These are phyloP conservation scores for Caiman crocodilus DNA, from an alignment of 2,797 vertebrate species.

Conservation along the genomic window DNA sequence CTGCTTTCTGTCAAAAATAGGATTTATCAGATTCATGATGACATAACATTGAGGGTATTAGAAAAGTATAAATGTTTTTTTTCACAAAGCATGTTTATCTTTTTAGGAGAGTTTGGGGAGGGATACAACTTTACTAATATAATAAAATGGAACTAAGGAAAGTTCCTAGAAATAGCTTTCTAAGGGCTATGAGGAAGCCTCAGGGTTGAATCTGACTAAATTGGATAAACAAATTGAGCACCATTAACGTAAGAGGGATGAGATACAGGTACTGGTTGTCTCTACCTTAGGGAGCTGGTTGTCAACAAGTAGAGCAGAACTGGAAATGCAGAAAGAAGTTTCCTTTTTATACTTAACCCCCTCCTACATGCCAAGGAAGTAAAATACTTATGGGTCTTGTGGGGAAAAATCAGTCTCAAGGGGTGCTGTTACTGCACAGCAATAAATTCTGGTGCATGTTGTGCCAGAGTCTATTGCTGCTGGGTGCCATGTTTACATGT, in stretches of 20 bases:
- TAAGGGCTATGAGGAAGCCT: background rate
- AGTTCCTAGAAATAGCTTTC: background rate
- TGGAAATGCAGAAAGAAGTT: too few species aligned
- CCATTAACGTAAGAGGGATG: accelerated
- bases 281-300: background rate
- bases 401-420: too few species aligned
- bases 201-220: background rate
- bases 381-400: too few species aligned
- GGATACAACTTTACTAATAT: background rate
- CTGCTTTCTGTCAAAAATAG: background rate
- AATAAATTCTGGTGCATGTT: too few species aligned
- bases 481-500: too few species aligned
- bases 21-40: background rate
- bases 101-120: background rate
- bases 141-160: background rate
- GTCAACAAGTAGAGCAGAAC: background rate
- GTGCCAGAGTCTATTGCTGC: too few species aligned
- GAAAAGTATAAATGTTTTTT: background rate
- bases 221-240: background rate
- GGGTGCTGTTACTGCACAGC: too few species aligned
- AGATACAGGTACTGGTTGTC: background rate
- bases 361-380: too few species aligned
- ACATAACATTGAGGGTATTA: background rate
- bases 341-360: too few species aligned
- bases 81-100: too few species aligned